Base-by-base conservation (phyloP, 2,888 invertebrate genomes). In the Agrochola litura region DNA sequence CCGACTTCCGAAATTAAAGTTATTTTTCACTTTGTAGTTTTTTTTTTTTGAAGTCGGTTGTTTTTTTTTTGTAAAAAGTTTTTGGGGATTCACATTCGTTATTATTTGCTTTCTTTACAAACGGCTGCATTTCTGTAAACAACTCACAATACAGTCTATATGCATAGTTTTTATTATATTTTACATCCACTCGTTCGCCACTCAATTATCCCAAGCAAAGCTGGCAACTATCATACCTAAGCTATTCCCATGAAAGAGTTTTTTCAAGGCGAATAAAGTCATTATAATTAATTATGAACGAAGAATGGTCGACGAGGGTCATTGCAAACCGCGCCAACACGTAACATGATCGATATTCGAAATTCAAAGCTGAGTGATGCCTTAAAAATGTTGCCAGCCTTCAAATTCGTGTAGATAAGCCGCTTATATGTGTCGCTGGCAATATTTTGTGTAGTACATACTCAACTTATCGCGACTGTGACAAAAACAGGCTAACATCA, bases 381-480 rank as follows among this genome's bases (percentile, higher is more conserved):
- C 88, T 67, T 81, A 84, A 75, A 86, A 87, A 82, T 81, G 81
- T 88, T 77, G 64, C 77, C 79, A 84, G 58, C 74, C 84, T 81
- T 81, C 66, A 81, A 74, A 73, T 41, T 52, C 41, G 69, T 58
- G 19, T 37, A 72, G 82, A 82, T 84, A 87, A 87, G 88, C 84
- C 19, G 79, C 76, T 86, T 84, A 86, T 19, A 63, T 64, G 73
- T 77, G 71, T 71, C 67, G 66, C 46, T 79, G 71, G 77, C 66
- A 74, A 73, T 56, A 77, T 63, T 69, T 58, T 54, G n/a, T 61
- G 10, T 30, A 61, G 60, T 43, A 52, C 6, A 69, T 80, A 82
- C 64, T 58, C 49, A 64, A 75, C 58, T 68, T 77, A 79, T 79
- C 79, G 56, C 49, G 65, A 64, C 66, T 54, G 19, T 56, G 66